A percentile compares a stretch with the other conserved stretches of the same genome.
phyloP scores from a whole-genome alignment of 2,797 vertebrate genomes.

The Clarias platycephalus region DNA sequence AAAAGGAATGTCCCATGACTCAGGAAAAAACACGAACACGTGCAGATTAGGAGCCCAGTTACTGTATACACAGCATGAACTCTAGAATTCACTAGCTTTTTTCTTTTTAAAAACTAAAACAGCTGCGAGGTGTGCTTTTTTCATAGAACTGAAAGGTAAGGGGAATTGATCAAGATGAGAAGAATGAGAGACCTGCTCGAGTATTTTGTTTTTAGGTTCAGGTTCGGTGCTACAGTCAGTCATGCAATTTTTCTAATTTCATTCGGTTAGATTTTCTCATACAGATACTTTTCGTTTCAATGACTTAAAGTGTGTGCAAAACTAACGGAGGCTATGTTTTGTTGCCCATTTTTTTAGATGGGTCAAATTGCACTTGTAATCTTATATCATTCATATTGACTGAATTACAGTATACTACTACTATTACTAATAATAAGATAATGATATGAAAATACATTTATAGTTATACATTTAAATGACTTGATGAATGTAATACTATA shows the following conservation, averaged over 20 bases:
- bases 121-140: constrained; percentile 5
- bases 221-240: neutral
- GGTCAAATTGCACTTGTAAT: neutral
- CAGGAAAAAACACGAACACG: constrained; percentile 34
- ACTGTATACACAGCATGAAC: constrained; percentile 22
- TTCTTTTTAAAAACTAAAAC: constrained; percentile 9
- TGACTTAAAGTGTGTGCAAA: neutral
- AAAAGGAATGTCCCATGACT: constrained; percentile 38
- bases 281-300: neutral
- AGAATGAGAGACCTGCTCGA: neutral
- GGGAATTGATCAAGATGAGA: neutral
- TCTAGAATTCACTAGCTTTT: neutral
- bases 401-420: too few species aligned
- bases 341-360: neutral
- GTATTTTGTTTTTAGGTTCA: neutral
- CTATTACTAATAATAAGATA: neutral
- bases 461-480: neutral
- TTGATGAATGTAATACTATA: neutral
- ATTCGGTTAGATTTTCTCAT: neutral
- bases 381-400: neutral
- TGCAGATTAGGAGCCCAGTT: constrained; percentile 31
- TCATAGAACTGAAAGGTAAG: neutral
- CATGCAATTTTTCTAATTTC: neutral
- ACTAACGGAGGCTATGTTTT: neutral
- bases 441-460: neutral